Evolutionary conservation across 2,797 vertebrate genomes (phyloP).

Genomic region (Apodemus agrarius): DNA sequence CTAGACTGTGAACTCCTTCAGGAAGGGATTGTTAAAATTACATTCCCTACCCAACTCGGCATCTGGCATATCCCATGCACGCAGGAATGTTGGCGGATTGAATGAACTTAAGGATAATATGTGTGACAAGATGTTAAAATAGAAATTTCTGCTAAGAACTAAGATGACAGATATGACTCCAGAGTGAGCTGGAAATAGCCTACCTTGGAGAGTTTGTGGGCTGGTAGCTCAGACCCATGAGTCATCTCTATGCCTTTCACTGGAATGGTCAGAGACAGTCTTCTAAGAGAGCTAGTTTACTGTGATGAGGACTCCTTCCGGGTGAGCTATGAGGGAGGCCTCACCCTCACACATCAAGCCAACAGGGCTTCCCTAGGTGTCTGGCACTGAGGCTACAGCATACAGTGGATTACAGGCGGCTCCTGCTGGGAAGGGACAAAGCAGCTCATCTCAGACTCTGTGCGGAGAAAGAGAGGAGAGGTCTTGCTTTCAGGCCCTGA

Average conservation of each 20-base stretch:
- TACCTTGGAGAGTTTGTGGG: slow-evolving; percentile 60
- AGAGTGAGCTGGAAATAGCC: slow-evolving; percentile 60
- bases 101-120: slow-evolving; percentile 50
- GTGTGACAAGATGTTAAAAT: slow-evolving; percentile 31
- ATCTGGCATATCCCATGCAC: slow-evolving; percentile 33
- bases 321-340: neutral
- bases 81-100: slow-evolving; percentile 9
- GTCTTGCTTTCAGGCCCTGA: neutral
- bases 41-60: slow-evolving; percentile 60
- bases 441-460: neutral
- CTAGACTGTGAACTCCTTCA: slow-evolving; percentile 45
- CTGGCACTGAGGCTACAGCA: neutral
- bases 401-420: too few relatives aligned
- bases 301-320: neutral
- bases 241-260: slow-evolving; percentile 55
- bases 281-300: neutral
- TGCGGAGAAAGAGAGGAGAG: neutral
- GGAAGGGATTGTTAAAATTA: slow-evolving; percentile 56
- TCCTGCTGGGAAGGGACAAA: neutral
- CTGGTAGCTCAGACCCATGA: neutral
- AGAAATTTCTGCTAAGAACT: slow-evolving; percentile 62
- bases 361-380: neutral
- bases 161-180: slow-evolving; percentile 64
- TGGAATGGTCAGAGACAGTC: neutral
- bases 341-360: neutral